Conservation (phyloP, 2,113 vertebrate genomes). For the Thunnus maccoyii region DNA sequence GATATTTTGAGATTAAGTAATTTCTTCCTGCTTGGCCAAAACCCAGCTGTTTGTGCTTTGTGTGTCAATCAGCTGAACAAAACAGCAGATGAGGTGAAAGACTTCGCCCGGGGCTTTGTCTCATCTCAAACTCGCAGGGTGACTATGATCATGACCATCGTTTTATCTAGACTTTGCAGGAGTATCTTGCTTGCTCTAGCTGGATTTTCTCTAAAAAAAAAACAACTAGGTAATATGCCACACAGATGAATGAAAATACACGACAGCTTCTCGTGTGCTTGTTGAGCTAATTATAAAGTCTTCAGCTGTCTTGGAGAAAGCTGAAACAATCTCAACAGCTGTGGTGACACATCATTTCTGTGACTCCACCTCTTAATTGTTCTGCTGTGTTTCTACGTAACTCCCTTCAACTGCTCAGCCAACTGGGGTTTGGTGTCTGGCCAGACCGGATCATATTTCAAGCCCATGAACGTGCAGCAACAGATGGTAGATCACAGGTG, state of each 20-base stretch:
- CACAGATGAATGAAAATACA: neutral
- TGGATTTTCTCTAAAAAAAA: neutral
- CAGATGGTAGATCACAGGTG: slow-evolving; percentile 72
- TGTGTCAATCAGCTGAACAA: slow-evolving; percentile 9
- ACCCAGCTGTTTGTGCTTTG: slow-evolving; percentile 10
- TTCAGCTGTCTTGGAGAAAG: slow-evolving; percentile 5
- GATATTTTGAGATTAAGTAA: neutral
- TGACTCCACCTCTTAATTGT: slow-evolving; percentile 71
- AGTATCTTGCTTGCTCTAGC: neutral
- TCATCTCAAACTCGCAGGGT: neutral
- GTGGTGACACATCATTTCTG: slow-evolving; percentile 49
- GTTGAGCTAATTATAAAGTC: slow-evolving; percentile 18
- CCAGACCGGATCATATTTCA: slow-evolving; percentile 73
- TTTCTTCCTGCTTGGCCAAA: slow-evolving; percentile 18
- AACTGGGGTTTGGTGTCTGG: slow-evolving; percentile 67
- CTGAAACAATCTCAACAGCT: slow-evolving; percentile 52
- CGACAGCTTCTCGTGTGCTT: too few relatives aligned
- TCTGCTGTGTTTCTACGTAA: slow-evolving; percentile 46
- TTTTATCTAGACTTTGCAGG: neutral
- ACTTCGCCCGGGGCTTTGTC: slow-evolving; percentile 29
- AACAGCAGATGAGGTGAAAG: slow-evolving; percentile 10
- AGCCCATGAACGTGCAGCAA: slow-evolving; percentile 77
- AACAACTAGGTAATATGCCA: neutral
- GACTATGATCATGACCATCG: neutral
- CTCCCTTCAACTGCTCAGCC: slow-evolving; percentile 64